Evolutionary conservation across 2,113 vertebrate genomes (phyloP).

Genomic region (Plecturocebus donacophilus): DNA sequence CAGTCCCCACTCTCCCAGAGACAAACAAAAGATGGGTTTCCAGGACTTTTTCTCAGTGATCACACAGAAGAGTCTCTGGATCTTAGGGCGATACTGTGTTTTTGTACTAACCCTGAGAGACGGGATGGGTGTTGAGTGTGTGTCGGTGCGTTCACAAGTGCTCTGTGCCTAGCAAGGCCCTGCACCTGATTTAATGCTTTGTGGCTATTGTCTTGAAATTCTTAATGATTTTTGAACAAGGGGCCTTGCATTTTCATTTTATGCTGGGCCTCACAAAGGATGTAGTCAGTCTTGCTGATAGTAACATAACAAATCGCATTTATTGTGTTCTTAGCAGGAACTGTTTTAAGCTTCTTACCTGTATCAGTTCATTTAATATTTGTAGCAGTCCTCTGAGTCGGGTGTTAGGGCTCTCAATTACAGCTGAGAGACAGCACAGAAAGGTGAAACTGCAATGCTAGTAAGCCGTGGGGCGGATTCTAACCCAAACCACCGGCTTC

Average conservation of each 20-base stretch:
- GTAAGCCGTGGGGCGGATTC: background rate
- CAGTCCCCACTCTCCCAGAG: background rate
- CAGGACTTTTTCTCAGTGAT: background rate
- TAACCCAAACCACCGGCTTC: accelerated
- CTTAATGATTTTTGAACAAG: constrained; percentile 9
- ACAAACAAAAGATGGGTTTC: constrained; percentile 4
- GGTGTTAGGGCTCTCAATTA: background rate
- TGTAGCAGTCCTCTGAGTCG: background rate
- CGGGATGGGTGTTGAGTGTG: background rate
- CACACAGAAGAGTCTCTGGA: background rate
- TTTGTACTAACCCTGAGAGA: background rate
- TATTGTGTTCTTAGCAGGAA: background rate
- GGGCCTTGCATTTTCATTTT: background rate
- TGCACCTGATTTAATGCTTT: background rate
- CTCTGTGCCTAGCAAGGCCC: background rate
- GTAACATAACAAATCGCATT: background rate
- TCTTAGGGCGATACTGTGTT: background rate
- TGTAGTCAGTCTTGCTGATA: background rate
- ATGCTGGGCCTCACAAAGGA: background rate
- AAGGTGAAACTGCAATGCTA: too few relatives aligned
- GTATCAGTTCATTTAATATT: background rate
- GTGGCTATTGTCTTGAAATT: background rate
- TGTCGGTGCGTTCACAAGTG: background rate
- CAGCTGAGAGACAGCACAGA: background rate
- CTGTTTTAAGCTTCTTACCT: background rate